phyloP scores from a whole-genome alignment of 2,888 invertebrate genomes.

The Polymixis flavicincta region DNA sequence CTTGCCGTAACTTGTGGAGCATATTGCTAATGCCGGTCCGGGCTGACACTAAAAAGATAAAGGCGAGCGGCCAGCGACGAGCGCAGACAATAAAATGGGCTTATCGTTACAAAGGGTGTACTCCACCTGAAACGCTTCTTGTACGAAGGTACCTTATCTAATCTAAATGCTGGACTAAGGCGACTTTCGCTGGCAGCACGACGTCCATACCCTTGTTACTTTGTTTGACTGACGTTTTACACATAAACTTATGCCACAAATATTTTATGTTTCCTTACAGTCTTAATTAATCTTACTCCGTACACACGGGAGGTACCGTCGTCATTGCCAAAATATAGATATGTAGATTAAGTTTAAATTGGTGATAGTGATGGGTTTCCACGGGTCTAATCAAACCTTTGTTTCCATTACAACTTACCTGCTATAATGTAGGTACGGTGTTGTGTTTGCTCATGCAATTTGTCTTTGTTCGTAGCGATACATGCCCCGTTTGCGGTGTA shows the following conservation, averaged over 20 bases:
- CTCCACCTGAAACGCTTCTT: conserved; percentile 75
- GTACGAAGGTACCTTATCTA: conserved; percentile 66
- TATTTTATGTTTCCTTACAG: conserved; percentile 8
- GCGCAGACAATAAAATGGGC: conserved; percentile 83
- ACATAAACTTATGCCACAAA: conserved; percentile 1
- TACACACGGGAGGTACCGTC: background rate
- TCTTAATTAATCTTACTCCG: conserved; percentile 17
- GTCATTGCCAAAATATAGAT: conserved; percentile 1
- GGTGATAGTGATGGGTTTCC: background rate
- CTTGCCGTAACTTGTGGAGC: conserved; percentile 78
- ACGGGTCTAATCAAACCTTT: conserved; percentile 19
- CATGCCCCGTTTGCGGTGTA: conserved; percentile 21
- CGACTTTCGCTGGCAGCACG: conserved; percentile 38
- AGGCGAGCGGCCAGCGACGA: conserved; percentile 76
- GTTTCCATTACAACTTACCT: conserved; percentile 23
- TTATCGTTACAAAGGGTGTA: conserved; percentile 80
- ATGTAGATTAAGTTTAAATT: background rate
- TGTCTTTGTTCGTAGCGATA: conserved; percentile 54
- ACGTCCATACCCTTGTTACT: conserved; percentile 20
- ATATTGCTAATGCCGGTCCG: conserved; percentile 82
- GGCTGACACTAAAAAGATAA: conserved; percentile 85
- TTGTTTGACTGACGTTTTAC: conserved; percentile 22
- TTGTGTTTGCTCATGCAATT: conserved; percentile 45
- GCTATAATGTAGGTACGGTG: background rate
- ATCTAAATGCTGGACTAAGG: conserved; percentile 69